Conservation (phyloP, 1,140 invertebrate genomes). For the Drosophila equinoxialis region DNA sequence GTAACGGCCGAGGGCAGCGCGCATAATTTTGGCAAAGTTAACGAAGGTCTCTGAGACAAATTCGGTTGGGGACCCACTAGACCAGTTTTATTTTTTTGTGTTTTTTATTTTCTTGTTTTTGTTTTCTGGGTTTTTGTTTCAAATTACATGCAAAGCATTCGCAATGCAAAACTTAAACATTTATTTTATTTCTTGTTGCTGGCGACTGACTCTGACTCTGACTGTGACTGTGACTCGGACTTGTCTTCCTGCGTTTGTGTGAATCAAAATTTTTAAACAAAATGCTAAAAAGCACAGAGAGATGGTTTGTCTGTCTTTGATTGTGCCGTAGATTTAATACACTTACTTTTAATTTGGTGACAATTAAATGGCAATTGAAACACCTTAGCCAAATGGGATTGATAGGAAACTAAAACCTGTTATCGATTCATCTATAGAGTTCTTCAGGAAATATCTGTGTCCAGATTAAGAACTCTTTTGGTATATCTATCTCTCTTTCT, state of each 20-base stretch:
- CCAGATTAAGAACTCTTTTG: no score
- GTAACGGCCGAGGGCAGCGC: conserved; percentile 53
- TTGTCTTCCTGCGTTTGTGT: conserved; percentile 72
- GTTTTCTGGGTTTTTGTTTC: conserved; percentile 26
- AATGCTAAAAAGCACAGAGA: conserved; percentile 66
- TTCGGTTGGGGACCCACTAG: conserved; percentile 52
- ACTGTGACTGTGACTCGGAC: conserved; percentile 42
- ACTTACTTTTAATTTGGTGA: background rate
- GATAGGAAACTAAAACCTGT: no score
- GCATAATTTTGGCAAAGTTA: conserved; percentile 81
- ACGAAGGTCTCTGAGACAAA: conserved; percentile 64
- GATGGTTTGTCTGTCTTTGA: background rate
- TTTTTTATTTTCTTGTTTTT: background rate
- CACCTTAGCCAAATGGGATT: no score
- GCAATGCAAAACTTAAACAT: conserved; percentile 78
- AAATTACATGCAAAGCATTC: conserved; percentile 81
- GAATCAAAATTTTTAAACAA: conserved; percentile 72
- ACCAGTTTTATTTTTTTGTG: conserved; percentile 66
- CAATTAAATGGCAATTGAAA: no score
- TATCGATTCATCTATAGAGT: no score
- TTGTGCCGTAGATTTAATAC: background rate
- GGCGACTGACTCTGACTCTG: conserved; percentile 33
- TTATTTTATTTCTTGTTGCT: conserved; percentile 62
- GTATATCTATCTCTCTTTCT: no score
- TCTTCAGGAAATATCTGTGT: no score